Evolutionary conservation across 2,113 vertebrate species (phyloP).

Genomic region (Pseudopipra pipra): DNA sequence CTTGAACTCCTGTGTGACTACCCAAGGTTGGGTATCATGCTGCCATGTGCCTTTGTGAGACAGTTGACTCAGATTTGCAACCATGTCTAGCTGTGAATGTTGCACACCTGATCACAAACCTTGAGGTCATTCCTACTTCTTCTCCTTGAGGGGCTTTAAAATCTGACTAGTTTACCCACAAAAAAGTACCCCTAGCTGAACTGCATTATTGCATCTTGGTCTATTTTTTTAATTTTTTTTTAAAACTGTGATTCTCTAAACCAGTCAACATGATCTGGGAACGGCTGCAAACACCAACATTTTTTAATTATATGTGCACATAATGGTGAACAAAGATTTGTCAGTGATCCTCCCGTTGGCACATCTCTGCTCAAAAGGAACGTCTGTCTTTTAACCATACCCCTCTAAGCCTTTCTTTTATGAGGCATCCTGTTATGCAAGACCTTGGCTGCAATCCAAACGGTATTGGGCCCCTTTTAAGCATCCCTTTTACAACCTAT

Average conservation of each 20-base stretch:
- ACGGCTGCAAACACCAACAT: constrained; percentile 3
- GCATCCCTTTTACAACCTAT: constrained; percentile 69
- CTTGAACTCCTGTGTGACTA: background rate
- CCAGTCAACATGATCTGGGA: constrained; percentile 30
- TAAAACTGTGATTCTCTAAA: background rate
- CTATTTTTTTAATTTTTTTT: background rate
- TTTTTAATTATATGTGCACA: constrained; percentile 43
- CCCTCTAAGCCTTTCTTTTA: constrained; percentile 66
- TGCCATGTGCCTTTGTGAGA: background rate
- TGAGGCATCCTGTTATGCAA: constrained; percentile 70
- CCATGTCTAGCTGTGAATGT: background rate
- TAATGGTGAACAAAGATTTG: constrained; percentile 48
- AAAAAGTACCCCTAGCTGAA: background rate
- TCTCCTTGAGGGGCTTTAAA: background rate
- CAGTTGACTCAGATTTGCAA: background rate
- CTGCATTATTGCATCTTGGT: background rate
- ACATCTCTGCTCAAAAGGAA: constrained; percentile 57
- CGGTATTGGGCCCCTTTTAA: constrained; percentile 66
- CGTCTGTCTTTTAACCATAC: constrained; percentile 52
- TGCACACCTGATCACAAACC: background rate
- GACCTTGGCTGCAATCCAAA: constrained; percentile 60
- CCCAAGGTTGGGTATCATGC: background rate
- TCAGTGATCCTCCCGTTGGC: constrained; percentile 44
- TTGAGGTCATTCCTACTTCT: background rate
- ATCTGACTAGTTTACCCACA: background rate